Evolutionary conservation across 2,113 vertebrate genomes (phyloP).

Genomic region (human): GRCh38 chr5:44347501-44348000

Average conservation of each 20-base stretch:
- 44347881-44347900: background rate
- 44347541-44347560: background rate
- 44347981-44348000: background rate
- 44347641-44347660: background rate
- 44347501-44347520: background rate
- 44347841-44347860: background rate
- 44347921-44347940: background rate
- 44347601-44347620: background rate
- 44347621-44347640: background rate
- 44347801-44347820: background rate
- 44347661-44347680: background rate
- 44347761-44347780: background rate
- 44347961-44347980: background rate
- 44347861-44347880: background rate
- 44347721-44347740: background rate
- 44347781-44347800: background rate
- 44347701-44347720: background rate
- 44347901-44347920: background rate
- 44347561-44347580: background rate
- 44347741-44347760: background rate
- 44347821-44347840: background rate
- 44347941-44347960: constrained; percentile 51
- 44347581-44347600: background rate
- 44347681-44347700: background rate
- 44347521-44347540: background rate